A percentile compares a stretch with the other conserved stretches of the same genome.
These are phyloP conservation scores for Oceanodroma leucorhoa DNA, from an alignment of 2,797 vertebrate genomes.

Conservation along the genomic window DNA sequence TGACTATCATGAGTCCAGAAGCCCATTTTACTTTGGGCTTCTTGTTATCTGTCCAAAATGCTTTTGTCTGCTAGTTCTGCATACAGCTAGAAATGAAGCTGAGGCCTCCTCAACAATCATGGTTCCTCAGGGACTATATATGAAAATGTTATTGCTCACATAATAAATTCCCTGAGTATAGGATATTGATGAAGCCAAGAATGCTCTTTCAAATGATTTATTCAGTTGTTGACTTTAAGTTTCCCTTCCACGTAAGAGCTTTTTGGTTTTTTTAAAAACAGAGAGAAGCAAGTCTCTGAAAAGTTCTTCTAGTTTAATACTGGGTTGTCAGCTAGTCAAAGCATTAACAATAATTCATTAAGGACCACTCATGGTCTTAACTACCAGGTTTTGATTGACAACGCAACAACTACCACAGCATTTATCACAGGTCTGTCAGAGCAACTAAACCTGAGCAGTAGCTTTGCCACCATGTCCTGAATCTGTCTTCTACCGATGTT, in stretches of 20 bases:
- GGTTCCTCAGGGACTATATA: neutral
- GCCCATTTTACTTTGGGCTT: slow-evolving; percentile 2
- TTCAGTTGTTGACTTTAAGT: slow-evolving; percentile 18
- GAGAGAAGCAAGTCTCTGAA: neutral
- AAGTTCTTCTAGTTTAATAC: slow-evolving; percentile 47
- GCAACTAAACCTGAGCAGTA: neutral
- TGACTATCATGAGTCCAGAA: neutral
- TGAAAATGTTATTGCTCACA: slow-evolving; percentile 13
- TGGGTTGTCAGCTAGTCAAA: slow-evolving; percentile 8
- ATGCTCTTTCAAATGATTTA: neutral
- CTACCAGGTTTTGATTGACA: slow-evolving; percentile 29
- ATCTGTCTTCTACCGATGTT: neutral
- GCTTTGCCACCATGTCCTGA: neutral
- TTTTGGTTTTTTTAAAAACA: neutral
- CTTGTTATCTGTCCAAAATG: neutral
- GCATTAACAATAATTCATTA: slow-evolving; percentile 57
- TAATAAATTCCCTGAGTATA: neutral
- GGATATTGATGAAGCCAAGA: neutral
- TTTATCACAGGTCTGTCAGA: slow-evolving; percentile 14
- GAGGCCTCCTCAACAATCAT: neutral
- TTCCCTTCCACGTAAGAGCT: neutral
- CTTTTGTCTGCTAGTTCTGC: neutral
- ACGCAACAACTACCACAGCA: neutral
- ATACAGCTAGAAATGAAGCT: neutral
- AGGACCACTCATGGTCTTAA: slow-evolving; percentile 37